Evolutionary conservation across 2,888 invertebrate species (phyloP).

Genomic region (Trisateles emortualis): DNA sequence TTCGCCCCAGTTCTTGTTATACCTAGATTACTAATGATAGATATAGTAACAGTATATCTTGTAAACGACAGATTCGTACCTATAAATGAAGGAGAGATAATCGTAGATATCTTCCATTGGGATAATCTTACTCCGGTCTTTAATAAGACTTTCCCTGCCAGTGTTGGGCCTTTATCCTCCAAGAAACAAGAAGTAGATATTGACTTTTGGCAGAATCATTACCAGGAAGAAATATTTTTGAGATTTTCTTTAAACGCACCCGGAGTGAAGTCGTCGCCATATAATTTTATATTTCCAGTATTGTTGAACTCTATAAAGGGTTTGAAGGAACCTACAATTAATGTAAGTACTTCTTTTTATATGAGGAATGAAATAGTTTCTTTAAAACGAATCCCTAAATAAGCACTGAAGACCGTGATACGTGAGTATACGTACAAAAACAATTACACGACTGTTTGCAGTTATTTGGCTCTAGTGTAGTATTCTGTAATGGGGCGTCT

Average conservation of each 20-base stretch:
- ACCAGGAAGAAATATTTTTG: constrained; percentile 67
- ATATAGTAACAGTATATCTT: constrained; percentile 87
- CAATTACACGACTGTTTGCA: too few species aligned
- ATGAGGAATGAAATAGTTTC: too few species aligned
- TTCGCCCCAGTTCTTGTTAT: constrained; percentile 92
- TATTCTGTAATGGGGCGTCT: too few species aligned
- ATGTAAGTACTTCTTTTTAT: constrained; percentile 84
- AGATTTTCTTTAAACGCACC: constrained; percentile 83
- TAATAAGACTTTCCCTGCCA: constrained; percentile 57
- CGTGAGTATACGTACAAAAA: too few species aligned
- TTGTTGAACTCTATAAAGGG: constrained; percentile 85
- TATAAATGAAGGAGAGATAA: constrained; percentile 77
- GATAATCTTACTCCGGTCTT: constrained; percentile 74
- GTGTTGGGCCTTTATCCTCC: constrained; percentile 59
- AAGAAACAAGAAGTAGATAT: constrained; percentile 62
- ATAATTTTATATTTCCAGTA: constrained; percentile 90
- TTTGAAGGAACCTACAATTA: constrained; percentile 83
- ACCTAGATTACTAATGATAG: constrained; percentile 80
- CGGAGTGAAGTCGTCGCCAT: constrained; percentile 81
- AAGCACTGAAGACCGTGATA: too few species aligned
- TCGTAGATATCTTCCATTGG: constrained; percentile 88
- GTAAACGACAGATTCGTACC: constrained; percentile 88
- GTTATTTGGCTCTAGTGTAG: too few species aligned
- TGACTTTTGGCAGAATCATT: constrained; percentile 55
- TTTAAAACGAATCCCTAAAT: too few species aligned